Evolutionary conservation across 1,140 invertebrate species (phyloP), one percentile per base, ranked within the genome.

Genomic region (Sitobion miscanthi): DNA sequence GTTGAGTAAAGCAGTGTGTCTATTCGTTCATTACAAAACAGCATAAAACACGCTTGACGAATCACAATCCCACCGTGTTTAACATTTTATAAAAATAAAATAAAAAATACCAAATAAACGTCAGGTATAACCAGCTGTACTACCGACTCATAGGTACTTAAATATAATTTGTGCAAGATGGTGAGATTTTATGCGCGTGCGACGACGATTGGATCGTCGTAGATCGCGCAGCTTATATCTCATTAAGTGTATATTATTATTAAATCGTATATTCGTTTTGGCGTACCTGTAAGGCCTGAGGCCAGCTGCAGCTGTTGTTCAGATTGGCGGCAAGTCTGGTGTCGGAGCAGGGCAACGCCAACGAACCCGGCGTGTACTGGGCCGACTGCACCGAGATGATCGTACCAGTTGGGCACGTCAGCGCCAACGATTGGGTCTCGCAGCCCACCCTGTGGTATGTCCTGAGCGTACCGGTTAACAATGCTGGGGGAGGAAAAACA

Each of bases 401-500:
- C 6, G 98, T 99, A 62, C 97, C 97, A 11, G 96, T 95, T 25
- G 98, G 98, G 96, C 98, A 99, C 94, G 97, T 96, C 83, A 99
- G 96, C 42, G 96, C 96, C 95, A 99, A 97, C 94, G 96, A 96
- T 94, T 99, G 97, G 91, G 98, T 97, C 95, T 99, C 98, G 95
- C 98, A 99, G 7, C 97, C 97, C 9, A 97, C 97, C 94, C 97
- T 96, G 95, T 99, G 98, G 95, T 98, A 98, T 92, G 98, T 98
- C 94, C 97, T 96, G 94, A 99, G 96, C 30, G 98, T 98, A 77
- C 97, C 97, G 94, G 98, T 97, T 94, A 99, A 96, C 93, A 98
- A 96, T 94, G 97, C 98, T 99, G 96, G 35, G 95, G 94, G 38
- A 42, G 86, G 14, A 38, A 38, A 91, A 91, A 69, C 23, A 95